Evolutionary conservation across 1,140 invertebrate genomes (phyloP), one percentile per base, ranked within the genome.

Genomic region (Daktulosphaira vitifoliae): DNA sequence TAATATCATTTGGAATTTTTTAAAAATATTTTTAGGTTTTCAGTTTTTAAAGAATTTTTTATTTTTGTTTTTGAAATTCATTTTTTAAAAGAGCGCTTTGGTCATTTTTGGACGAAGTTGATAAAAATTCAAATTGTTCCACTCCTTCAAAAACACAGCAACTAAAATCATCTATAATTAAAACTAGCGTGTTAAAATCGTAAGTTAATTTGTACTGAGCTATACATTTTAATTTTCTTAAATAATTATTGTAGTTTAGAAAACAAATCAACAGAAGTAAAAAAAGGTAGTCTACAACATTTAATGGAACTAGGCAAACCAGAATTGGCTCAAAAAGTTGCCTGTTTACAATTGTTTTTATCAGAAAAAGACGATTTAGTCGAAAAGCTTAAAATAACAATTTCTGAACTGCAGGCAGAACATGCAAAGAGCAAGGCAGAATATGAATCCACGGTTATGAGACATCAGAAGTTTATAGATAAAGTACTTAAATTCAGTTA

Each of bases 391-490:
- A 76, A 75, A 25, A 62, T 7, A 13, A 62, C 42, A 16, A 33
- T 62, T 11, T 2, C 56, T 15, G 74, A 75, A 25, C 69, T 74
- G 4, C 49, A 68, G 23, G 65, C 75, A 64, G 56, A 73, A 48
- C 53, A 83, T n/a, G 77, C 78, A 8, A 75, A 79, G 16, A 79
- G 84, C 66, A 84, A 86, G 70, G 80, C 79, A 18, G 84, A 86
- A 70, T 84, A 81, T 67, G 83, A 85, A 68, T 73, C 72, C 2
- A 77, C 81, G 6, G 76, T 85, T 7, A 79, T 80, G 48, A 72
- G 84, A 1, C 83, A 86, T 71, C 83, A 86, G 65, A 82, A 81
- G 62, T 86, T 86, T 66, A 85, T 87, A 11, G 83, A 86, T 68
- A 82, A 62, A 48, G 56, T 62, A 62, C 25, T 23, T 26, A 42